Evolutionary conservation across 2,797 vertebrate species (phyloP), one percentile per base, ranked within the genome.

Genomic region (Macroramphosus scolopax): DNA sequence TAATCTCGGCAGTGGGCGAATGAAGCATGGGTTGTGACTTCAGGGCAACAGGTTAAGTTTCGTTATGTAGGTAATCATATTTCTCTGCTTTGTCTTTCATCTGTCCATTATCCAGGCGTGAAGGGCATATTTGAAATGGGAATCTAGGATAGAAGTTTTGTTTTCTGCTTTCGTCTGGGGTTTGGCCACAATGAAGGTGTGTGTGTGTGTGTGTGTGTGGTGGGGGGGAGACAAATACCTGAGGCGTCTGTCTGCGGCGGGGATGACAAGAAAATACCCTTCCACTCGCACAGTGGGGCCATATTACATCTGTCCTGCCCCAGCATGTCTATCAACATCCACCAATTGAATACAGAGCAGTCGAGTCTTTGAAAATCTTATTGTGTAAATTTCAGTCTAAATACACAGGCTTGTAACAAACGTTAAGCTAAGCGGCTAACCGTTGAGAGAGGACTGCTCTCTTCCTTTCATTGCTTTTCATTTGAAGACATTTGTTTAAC

Each of bases 31-130:
- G 67, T 63, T 50, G 58, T 79, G 82, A 82, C 87, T 81, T 41
- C 39, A 61, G 82, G 84, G 79, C 56, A 36, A 63, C 72, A 78
- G 75, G 76, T 83, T 77, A 56, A 53, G 44, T 84, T 88, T 81
- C 83, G 60, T 10, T 15, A 48, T 36, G 17, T 50, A 56, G 35
- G n/a, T 12, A 36, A 32, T 43, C 36, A 45, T 51, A n/a, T 57
- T 59, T 50, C 71, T 56, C 32, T 55, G 71, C 76, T 70, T 86
- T 71, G 39, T 62, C 63, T 85, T 87, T 82, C 80, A 29, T 67
- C 66, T 58, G 36, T 59, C 53, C 50, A 25, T 70, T 53, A 36
- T 51, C 49, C 55, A 64, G 74, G 65, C 75, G 74, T 22, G 1
- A 55, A 63, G 45, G 47, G 59, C 65, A 68, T 16, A 56, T 71